Conservation (phyloP, 2,113 vertebrate genomes). For the Oreochromis spilurus region DNA sequence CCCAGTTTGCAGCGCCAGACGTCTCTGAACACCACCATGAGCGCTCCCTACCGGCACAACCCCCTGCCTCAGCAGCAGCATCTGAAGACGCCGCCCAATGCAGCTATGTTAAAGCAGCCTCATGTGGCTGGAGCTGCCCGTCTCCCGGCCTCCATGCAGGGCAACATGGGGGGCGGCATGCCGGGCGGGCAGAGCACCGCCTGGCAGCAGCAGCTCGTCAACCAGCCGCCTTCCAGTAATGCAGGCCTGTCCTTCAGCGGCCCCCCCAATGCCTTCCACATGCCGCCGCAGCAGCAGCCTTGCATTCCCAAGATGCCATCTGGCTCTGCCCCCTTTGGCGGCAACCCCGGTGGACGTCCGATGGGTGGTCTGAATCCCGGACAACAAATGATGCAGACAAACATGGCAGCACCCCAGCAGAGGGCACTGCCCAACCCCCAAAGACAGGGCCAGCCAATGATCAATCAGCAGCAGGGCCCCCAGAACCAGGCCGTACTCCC, state of each 20-base stretch:
- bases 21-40: slow-evolving; percentile 65
- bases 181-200: slow-evolving; percentile 73
- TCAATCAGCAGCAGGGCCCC: slow-evolving; percentile 77
- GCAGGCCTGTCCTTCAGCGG: slow-evolving; percentile 73
- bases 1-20: slow-evolving; percentile 77
- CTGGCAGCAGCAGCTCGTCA: slow-evolving; percentile 84
- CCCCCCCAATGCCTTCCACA: slow-evolving; percentile 76
- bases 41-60: slow-evolving; percentile 81
- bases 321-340: slow-evolving; percentile 65
- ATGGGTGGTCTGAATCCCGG: slow-evolving; percentile 80
- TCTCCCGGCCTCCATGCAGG: slow-evolving; percentile 60
- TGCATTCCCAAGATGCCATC: slow-evolving; percentile 83
- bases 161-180: slow-evolving; percentile 37
- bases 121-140: slow-evolving; percentile 75
- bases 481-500: slow-evolving; percentile 78
- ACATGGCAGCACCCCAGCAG: slow-evolving; percentile 63
- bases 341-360: slow-evolving; percentile 74
- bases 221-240: slow-evolving; percentile 72
- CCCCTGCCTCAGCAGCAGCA: slow-evolving; percentile 77
- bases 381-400: slow-evolving; percentile 79
- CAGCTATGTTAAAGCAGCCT: slow-evolving; percentile 82
- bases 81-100: slow-evolving; percentile 80
- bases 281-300: slow-evolving; percentile 72
- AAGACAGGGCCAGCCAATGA: slow-evolving; percentile 58
- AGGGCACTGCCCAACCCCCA: slow-evolving; percentile 52